Base-by-base conservation (phyloP, 2,113 vertebrate genomes). In the Hemicordylus capensis region DNA sequence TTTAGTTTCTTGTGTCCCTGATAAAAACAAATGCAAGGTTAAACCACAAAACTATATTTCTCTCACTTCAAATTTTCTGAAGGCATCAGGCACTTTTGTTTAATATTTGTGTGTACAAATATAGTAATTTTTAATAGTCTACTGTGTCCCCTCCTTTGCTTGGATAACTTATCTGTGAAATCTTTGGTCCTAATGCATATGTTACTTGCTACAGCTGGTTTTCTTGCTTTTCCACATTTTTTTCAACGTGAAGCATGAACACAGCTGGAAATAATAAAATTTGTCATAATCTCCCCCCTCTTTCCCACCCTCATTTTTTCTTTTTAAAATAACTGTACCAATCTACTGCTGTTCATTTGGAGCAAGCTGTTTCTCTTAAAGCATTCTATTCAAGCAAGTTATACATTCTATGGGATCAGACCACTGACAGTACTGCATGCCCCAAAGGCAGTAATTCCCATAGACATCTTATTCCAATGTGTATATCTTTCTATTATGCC, bases 31-130 rank as follows among this genome's bases (percentile, higher is more conserved):
- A 95, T 95, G 91, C 86, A 95, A 93, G 91, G 93, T 96, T 94
- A 94, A 96, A 97, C 95, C 97, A 96, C 94, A 97, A 97, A 96
- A 97, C 93, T 95, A 95, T 93, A 89, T 92, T 94, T 92, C 93
- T 86, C 81, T 93, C 90, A 95, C 91, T 95, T 96, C 91, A 95
- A 95, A 95, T 96, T 94, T 91, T 93, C 88, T 93, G 95, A 97
- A 97, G 96, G 97, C 95, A 96, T 97, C 97, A 99, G 98, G 98
- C 98, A 99, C 98, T 99, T 95, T 98, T 95, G 96, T 98, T 97
- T 97, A 94, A 96, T 93, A 94, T 95, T 97, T 96, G 97, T 95
- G 95, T 97, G 95, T 97, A 98, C 97, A 98, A 97, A 98, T 96
- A 98, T 95, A 97, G 92, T 95, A 90, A 96, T 92, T 94, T 96